Percentiles rank a stretch among this genome's conserved stretches.
Evolutionary conservation across 2,797 vertebrate genomes (phyloP).

Genomic region (Miichthys miiuy): DNA sequence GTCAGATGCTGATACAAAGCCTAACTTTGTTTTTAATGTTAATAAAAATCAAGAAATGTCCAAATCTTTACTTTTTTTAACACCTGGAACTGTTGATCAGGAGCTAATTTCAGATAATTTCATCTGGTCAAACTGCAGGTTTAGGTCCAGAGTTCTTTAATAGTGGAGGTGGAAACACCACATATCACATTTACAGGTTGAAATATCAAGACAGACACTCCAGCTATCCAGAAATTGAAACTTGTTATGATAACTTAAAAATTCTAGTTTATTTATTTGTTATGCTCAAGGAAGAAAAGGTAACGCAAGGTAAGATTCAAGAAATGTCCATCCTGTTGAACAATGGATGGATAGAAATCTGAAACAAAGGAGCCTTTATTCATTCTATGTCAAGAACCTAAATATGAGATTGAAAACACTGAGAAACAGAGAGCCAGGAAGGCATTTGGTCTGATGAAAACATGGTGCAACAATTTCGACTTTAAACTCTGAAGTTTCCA

Average conservation of each 20-base stretch:
- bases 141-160: not conserved
- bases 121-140: not conserved
- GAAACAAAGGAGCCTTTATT: not conserved
- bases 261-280: too few relatives aligned
- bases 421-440: not conserved
- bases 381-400: not conserved
- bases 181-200: not conserved
- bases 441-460: slow-evolving; percentile 9
- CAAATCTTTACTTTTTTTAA: not conserved
- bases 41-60: too few relatives aligned
- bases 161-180: not conserved
- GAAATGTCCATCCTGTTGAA: not conserved
- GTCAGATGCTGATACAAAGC: too few relatives aligned
- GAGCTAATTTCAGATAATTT: not conserved
- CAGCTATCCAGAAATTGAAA: not conserved
- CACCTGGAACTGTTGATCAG: not conserved
- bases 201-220: not conserved
- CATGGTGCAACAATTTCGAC: not conserved
- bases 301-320: not conserved
- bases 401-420: not conserved
- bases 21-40: too few relatives aligned
- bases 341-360: not conserved
- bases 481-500: not conserved
- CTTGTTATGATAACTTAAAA: too few relatives aligned
- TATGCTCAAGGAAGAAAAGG: not conserved